Conservation (phyloP, 2,888 invertebrate genomes). For the Calameuta idolon region DNA sequence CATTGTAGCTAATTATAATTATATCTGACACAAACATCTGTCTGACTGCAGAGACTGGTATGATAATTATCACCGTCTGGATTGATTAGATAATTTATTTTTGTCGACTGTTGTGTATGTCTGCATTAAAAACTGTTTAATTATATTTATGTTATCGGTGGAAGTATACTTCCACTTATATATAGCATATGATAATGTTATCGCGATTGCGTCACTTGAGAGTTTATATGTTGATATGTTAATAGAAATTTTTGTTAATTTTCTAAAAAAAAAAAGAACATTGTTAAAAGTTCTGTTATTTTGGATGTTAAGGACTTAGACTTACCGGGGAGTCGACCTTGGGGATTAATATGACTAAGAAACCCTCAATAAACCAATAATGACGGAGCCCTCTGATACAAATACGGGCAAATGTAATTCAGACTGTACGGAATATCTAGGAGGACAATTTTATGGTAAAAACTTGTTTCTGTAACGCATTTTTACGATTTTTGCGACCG, state of each 20-base stretch:
- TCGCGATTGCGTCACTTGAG: background rate
- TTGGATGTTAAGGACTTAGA: background rate
- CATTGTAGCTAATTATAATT: background rate
- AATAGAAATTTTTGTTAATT: background rate
- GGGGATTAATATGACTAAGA: constrained; percentile 36
- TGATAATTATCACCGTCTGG: background rate
- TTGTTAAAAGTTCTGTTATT: background rate
- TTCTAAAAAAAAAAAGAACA: background rate
- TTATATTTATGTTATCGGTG: background rate
- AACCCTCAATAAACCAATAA: constrained; percentile 57
- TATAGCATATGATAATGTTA: too few relatives aligned
- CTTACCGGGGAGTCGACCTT: constrained; percentile 35
- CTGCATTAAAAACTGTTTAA: background rate
- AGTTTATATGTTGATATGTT: background rate
- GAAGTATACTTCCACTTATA: background rate
- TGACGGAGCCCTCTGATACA: constrained; percentile 51
- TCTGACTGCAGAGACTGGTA: background rate
- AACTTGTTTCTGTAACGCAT: constrained; percentile 46
- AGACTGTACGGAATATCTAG: constrained; percentile 32
- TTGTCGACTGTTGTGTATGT: background rate
- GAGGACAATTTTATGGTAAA: constrained; percentile 45
- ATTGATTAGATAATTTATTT: background rate
- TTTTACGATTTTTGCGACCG: constrained; percentile 57
- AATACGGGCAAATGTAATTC: constrained; percentile 59
- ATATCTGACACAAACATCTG: background rate